Evolutionary conservation across 1,140 invertebrate genomes (phyloP), one percentile per base, ranked within the genome.

Genomic region (Heliconius nattereri): DNA sequence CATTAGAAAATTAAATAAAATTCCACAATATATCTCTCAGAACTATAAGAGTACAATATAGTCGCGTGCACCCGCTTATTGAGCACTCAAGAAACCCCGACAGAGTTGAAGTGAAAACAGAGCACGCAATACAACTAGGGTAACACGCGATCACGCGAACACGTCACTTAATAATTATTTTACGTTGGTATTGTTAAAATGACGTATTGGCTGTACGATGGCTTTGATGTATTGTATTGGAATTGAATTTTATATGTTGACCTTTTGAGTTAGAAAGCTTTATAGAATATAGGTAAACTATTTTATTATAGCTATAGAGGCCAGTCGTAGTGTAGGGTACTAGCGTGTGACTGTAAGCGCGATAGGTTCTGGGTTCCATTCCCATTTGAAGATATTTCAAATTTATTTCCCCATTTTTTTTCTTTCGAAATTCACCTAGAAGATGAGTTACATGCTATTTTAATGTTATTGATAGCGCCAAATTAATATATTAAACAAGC

Each of bases 61-160:
- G 81, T 87, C 79, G 85, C 84, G 85, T 86, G 86, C 84, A 76
- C 72, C 57, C 83, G 79, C 83, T 87, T 89, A 91, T 90, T 90
- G 89, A 91, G 88, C 89, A 86, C 90, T 91, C 90, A 91, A 89
- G 88, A 87, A 88, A 85, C 84, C 83, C 85, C 85, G 83, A 83
- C 84, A 84, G 86, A 87, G 85, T 83, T 82, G 87, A 88, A 90
- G 87, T 90, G 90, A 91, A 90, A 88, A 88, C 85, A 87, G 80
- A 76, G 84, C 87, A 91, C 89, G 88, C 89, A 90, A 91, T 85
- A 85, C 83, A 86, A 83, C 80, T 81, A 79, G 57, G 73, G 37
- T 5, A 82, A 80, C 88, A 88, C 87, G 89, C 85, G 73, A 91
- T 85, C 89, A 88, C 86, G 87, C 88, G 83, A 91, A 89, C 83